Percentiles rank a stretch among this genome's conserved stretches.
Evolutionary conservation across 2,113 vertebrate genomes (phyloP).

Genomic region (Tupaia chinensis): DNA sequence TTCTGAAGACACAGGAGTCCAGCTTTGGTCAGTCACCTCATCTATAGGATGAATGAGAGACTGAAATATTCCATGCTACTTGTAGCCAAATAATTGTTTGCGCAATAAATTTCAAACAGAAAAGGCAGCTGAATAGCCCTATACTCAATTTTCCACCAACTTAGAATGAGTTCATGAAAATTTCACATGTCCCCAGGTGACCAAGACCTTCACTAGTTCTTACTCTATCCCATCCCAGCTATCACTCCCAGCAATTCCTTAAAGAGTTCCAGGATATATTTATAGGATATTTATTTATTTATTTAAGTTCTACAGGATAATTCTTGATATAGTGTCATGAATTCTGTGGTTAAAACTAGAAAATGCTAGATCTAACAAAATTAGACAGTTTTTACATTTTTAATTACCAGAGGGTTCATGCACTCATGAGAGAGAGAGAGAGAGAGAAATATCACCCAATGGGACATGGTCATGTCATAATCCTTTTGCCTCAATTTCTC

Average conservation of each 20-base stretch:
- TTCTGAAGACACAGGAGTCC: background rate
- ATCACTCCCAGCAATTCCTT: background rate
- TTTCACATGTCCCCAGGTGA: background rate
- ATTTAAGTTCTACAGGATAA: background rate
- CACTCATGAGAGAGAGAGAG: too few relatives aligned
- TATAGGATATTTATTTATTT: too few relatives aligned
- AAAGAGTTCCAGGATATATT: background rate
- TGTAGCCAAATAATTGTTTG: background rate
- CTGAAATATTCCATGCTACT: background rate
- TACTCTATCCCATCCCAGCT: accelerated
- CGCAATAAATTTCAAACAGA: background rate
- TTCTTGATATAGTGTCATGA: background rate
- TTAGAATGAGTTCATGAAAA: background rate
- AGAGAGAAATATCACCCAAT: too few relatives aligned
- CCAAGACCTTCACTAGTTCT: too few relatives aligned
- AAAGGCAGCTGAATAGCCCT: background rate
- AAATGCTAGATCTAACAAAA: background rate
- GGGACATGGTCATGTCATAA: too few relatives aligned
- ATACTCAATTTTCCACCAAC: background rate
- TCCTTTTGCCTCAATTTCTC: too few relatives aligned
- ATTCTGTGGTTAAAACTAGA: background rate
- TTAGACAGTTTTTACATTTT: background rate
- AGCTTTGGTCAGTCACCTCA: background rate
- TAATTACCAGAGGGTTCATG: too few relatives aligned
- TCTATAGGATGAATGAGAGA: background rate